phyloP scores from a whole-genome alignment of 2,888 invertebrate species.

The Pteria penguin region DNA sequence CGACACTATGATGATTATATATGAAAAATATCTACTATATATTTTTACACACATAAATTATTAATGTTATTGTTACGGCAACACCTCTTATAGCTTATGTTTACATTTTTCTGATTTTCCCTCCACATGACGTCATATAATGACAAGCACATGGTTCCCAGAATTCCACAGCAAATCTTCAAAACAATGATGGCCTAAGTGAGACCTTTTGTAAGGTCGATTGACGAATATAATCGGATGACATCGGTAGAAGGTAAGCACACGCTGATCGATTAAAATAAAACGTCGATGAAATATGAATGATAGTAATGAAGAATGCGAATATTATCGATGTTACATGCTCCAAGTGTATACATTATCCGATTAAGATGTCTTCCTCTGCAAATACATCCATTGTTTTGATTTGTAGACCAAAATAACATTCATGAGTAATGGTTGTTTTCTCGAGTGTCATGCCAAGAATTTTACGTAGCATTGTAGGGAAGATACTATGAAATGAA shows the following conservation, averaged over 20 bases:
- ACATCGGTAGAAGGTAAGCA: conserved; percentile 54
- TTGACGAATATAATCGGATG: conserved; percentile 67
- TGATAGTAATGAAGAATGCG: too few relatives aligned
- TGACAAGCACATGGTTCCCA: conserved; percentile 64
- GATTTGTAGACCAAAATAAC: conserved; percentile 10
- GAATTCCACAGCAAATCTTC: conserved; percentile 58
- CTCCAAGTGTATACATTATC: too few relatives aligned
- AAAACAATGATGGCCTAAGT: conserved; percentile 68
- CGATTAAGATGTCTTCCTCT: conserved; percentile 29
- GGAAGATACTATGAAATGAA: conserved; percentile 47
- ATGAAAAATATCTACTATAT: too few relatives aligned
- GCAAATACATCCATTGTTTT: conserved; percentile 49
- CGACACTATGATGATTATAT: too few relatives aligned
- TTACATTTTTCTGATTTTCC: too few relatives aligned
- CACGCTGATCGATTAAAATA: not conserved
- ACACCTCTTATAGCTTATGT: too few relatives aligned
- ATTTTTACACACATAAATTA: too few relatives aligned
- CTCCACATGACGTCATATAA: conserved; percentile 67
- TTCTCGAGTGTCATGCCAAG: conserved; percentile 14
- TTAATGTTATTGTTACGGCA: too few relatives aligned
- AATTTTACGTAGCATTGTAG: conserved; percentile 24
- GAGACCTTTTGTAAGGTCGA: conserved; percentile 50
- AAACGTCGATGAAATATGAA: not conserved
- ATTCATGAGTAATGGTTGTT: not conserved
- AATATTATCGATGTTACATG: too few relatives aligned